Base-by-base conservation (phyloP, 2,113 vertebrate genomes). In the Muntiacus muntjak region DNA sequence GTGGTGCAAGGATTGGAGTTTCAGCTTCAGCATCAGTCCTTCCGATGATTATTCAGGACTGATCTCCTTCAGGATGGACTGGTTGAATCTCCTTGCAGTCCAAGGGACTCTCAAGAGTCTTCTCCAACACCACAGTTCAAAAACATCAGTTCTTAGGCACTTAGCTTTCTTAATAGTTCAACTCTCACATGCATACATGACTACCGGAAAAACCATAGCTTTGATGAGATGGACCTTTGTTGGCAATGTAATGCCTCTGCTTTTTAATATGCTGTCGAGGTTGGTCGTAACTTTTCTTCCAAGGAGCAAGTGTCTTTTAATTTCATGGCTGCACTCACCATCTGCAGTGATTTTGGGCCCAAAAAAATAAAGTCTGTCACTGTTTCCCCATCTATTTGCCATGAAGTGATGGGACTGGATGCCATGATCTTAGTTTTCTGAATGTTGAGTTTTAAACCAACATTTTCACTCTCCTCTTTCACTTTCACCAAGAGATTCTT, bases 21-120 rank as follows among this genome's bases (percentile, higher is more conserved):
- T 67, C 16, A 36, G 17, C 64, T 67, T 67, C 64, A 67, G 8
- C 64, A 19, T 67, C 33, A 67, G 16, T 67, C 16, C 2, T 67
- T 67, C 33, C 8, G n/a, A 21, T 67, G 64, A n/a, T 19, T 0
- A 67, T 0, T 0, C 16, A 67, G 64, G 7, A n/a, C 33, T 67
- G 4, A 19, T n/a, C 5, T 67, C 33, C 33, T 67, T 67, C n/a
- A 36, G 8, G 33, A 67, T 67, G 33, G 62, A 19, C 33, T 67
- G 16, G 33, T 10, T 67, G 16, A 33, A n/a, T 67, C 33, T 67
- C 33, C 62, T 67, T 67, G 33, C 7, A 10, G 62, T 67, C 33
- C 62, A n/a, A 67, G 0, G 62, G 7, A n/a, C 62, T n/a, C 16
- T 9, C 16, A n/a, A 19, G 62, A n/a, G 62, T 67, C 16, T 67